phyloP scores from a whole-genome alignment of 1,140 invertebrate species.

The Pogonomyrmex barbatus region DNA sequence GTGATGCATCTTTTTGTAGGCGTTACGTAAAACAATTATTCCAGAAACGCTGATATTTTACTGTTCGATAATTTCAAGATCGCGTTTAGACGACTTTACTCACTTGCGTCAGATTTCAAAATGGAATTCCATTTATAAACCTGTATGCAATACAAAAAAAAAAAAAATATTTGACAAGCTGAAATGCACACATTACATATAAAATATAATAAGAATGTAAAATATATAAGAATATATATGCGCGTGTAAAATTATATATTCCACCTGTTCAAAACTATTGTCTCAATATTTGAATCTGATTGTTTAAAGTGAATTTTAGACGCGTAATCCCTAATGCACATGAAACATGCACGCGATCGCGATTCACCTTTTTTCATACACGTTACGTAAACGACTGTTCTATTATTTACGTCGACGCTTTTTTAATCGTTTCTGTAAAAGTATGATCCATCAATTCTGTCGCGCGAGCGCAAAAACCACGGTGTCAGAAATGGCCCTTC shows the following conservation, averaged over 20 bases:
- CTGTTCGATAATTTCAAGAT: not conserved
- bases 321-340: not conserved
- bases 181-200: no score
- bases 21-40: conserved; percentile 30
- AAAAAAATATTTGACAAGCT: not conserved
- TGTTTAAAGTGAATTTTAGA: not conserved
- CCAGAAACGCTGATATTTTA: conserved; percentile 9
- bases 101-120: not conserved
- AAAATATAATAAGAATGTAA: not conserved
- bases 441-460: not conserved
- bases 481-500: conserved; percentile 16
- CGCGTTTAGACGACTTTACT: not conserved
- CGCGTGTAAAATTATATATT: not conserved
- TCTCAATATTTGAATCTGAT: not conserved
- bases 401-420: not conserved
- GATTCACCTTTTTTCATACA: conserved; percentile 6
- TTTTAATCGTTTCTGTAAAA: conserved; percentile 1
- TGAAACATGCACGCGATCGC: not conserved
- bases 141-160: not conserved
- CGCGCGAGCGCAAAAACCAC: not conserved
- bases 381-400: conserved; percentile 27
- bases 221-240: not conserved
- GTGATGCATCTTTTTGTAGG: not conserved
- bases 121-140: not conserved
- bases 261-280: not conserved